A percentile compares a stretch with the other conserved stretches of the same genome.
Conservation (phyloP, 2,113 vertebrate species). For the Tetrao urogallus region DNA sequence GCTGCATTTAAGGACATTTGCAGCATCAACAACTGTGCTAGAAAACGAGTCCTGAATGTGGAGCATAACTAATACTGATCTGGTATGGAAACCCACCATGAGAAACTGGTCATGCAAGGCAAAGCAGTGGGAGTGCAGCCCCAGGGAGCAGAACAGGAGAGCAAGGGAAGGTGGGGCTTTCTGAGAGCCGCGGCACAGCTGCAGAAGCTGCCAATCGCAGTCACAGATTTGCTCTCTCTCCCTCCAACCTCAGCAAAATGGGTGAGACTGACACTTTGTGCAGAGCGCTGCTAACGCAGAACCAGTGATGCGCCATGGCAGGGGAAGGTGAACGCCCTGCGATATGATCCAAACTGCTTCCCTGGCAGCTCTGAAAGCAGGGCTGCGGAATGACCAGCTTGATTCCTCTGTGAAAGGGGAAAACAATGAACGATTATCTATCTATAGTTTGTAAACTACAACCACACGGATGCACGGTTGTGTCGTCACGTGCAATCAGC, state of each 20-base stretch:
- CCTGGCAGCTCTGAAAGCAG: not conserved
- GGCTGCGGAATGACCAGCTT: not conserved
- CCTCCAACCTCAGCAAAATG: not conserved
- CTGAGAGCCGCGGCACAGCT: rapidly evolving
- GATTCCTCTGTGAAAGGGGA: not conserved
- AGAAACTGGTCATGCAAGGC: not conserved
- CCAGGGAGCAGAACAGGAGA: not conserved
- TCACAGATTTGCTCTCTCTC: not conserved
- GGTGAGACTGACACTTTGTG: not conserved
- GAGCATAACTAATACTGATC: not conserved
- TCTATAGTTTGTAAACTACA: not conserved
- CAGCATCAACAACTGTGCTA: not conserved
- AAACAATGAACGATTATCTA: rapidly evolving
- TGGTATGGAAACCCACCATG: not conserved
- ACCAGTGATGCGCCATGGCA: rapidly evolving
- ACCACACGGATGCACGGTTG: rapidly evolving
- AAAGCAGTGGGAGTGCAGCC: not conserved
- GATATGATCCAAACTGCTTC: not conserved
- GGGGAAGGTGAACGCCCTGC: rapidly evolving
- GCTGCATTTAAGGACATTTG: not conserved
- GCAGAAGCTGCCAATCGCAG: rapidly evolving
- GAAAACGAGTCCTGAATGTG: not conserved
- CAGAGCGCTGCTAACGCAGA: rapidly evolving
- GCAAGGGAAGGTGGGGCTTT: not conserved
- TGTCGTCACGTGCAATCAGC: rapidly evolving